Conservation (phyloP, 1,140 invertebrate genomes). For the Tetramorium simillimum region DNA sequence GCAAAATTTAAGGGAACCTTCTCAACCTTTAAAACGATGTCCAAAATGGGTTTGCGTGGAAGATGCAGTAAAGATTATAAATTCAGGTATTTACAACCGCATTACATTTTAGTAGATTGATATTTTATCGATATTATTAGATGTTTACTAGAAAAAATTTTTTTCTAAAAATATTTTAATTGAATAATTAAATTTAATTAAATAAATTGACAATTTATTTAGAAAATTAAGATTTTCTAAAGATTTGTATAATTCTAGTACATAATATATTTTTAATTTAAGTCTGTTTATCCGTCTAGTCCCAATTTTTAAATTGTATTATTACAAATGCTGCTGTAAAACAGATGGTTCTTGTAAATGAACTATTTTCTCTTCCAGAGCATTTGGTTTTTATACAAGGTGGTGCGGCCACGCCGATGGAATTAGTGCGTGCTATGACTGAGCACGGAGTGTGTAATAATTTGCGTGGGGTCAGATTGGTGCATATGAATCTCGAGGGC, state of each 20-base stretch:
- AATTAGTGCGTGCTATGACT: conserved; percentile 92
- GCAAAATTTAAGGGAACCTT: conserved; percentile 74
- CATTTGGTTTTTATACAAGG: conserved; percentile 94
- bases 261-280: background rate
- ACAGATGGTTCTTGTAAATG: background rate
- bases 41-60: conserved; percentile 81
- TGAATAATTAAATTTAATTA: background rate
- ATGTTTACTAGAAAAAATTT: background rate
- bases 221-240: background rate
- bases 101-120: background rate
- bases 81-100: conserved; percentile 74
- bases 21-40: conserved; percentile 81
- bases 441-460: conserved; percentile 90
- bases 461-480: conserved; percentile 91
- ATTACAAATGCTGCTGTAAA: background rate
- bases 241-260: background rate
- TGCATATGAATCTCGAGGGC: conserved; percentile 97
- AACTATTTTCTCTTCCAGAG: conserved; percentile 86
- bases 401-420: conserved; percentile 95
- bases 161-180: background rate
- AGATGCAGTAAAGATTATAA: conserved; percentile 80
- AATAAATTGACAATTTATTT: background rate
- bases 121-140: background rate
- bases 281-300: too few species aligned
- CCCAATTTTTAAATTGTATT: background rate